These are phyloP conservation scores for Galeruca laticollis DNA, from an alignment of 2,888 invertebrate genomes.

Conservation along the genomic window DNA sequence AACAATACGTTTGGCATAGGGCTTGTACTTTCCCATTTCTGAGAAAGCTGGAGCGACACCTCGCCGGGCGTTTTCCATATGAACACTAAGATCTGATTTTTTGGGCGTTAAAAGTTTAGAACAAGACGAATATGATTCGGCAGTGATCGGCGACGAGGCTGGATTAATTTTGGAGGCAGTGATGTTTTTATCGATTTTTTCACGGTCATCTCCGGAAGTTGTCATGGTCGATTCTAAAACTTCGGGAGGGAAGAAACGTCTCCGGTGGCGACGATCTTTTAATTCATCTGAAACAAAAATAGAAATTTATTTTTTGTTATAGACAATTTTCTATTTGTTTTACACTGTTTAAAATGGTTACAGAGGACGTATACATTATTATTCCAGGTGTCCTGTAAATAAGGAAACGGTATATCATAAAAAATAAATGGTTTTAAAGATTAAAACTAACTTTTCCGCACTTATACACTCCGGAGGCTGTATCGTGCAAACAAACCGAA, in stretches of 20 bases:
- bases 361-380: too few relatives aligned
- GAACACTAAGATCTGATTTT: slow-evolving; percentile 62
- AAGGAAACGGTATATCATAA: too few relatives aligned
- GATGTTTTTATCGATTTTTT: slow-evolving; percentile 42
- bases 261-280: slow-evolving; percentile 57
- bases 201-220: slow-evolving; percentile 25
- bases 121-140: slow-evolving; percentile 50
- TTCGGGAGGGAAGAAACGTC: slow-evolving; percentile 61
- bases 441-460: too few relatives aligned
- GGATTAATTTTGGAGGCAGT: slow-evolving; percentile 52
- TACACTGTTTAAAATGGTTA: too few relatives aligned
- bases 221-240: slow-evolving; percentile 55
- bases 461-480: too few relatives aligned
- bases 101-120: slow-evolving; percentile 42
- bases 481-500: too few relatives aligned
- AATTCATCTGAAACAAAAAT: slow-evolving; percentile 53
- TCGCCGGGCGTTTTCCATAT: slow-evolving; percentile 66
- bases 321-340: too few relatives aligned
- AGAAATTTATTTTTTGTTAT: not conserved
- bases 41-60: slow-evolving; percentile 56
- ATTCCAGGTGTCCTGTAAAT: too few relatives aligned
- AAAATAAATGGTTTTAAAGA: too few relatives aligned
- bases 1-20: slow-evolving; percentile 48
- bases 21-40: slow-evolving; percentile 58
- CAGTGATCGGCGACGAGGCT: slow-evolving; percentile 53